Evolutionary conservation across 2,113 vertebrate genomes (phyloP).

Genomic region (Pleuronectes platessa): DNA sequence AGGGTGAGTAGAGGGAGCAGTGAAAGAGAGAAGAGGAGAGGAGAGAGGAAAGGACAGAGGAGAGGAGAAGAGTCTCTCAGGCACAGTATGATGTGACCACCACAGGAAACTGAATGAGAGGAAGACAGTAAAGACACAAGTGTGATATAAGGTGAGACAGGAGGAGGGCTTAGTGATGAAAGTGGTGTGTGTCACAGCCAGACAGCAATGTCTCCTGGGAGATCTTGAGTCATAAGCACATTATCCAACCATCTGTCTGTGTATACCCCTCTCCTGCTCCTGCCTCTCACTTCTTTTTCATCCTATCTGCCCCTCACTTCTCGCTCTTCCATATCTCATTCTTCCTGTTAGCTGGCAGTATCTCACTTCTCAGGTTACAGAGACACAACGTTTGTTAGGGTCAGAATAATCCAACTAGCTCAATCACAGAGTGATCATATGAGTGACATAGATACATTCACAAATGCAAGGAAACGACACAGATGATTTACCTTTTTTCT

Average conservation of each 20-base stretch:
- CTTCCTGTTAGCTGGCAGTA: slow-evolving; percentile 18
- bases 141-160: slow-evolving; percentile 27
- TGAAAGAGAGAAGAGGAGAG: background rate
- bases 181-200: slow-evolving; percentile 51
- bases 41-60: background rate
- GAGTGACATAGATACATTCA: background rate
- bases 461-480: background rate
- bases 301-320: background rate
- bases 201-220: slow-evolving; percentile 51
- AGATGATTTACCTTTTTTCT: background rate
- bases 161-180: slow-evolving; percentile 25
- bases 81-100: background rate
- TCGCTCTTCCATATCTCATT: slow-evolving; percentile 2
- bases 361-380: slow-evolving; percentile 59
- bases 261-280: slow-evolving; percentile 31
- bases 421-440: background rate
- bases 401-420: slow-evolving; percentile 7
- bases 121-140: slow-evolving; percentile 1
- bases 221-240: slow-evolving; percentile 62
- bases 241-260: slow-evolving; percentile 65
- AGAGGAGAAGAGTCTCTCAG: background rate
- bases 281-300: background rate
- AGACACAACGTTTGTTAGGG: slow-evolving; percentile 17
- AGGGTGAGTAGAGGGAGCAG: background rate
- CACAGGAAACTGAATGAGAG: slow-evolving; percentile 16